Conservation (phyloP, 2,113 vertebrate genomes). For the Columba livia region DNA sequence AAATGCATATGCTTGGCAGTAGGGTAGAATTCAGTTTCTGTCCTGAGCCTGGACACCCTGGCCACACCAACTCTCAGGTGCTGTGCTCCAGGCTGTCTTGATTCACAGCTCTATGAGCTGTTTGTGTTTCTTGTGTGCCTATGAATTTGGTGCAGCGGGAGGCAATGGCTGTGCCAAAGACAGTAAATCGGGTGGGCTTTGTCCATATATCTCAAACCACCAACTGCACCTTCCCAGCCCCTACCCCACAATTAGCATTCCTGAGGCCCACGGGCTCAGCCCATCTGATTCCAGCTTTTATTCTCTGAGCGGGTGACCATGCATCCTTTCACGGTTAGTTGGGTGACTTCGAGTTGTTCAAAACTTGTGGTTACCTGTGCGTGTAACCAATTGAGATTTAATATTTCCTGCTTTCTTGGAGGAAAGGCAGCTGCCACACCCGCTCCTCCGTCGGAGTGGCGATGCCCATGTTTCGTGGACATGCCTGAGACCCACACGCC, state of each 20-base stretch:
- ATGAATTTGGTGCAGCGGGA: neutral
- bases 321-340: rapidly evolving
- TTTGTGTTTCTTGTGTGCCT: neutral
- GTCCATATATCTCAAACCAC: rapidly evolving
- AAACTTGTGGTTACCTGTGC: neutral
- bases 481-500: rapidly evolving
- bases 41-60: neutral
- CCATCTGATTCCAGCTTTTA: neutral
- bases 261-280: neutral
- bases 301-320: rapidly evolving
- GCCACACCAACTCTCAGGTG: rapidly evolving
- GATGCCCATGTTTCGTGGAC: rapidly evolving
- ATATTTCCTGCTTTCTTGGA: neutral
- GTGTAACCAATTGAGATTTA: neutral
- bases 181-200: neutral
- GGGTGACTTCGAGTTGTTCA: neutral
- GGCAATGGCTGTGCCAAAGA: neutral
- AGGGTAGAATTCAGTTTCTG: rapidly evolving
- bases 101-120: neutral
- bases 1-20: rapidly evolving
- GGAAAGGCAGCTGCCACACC: neutral
- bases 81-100: neutral
- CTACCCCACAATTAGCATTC: neutral
- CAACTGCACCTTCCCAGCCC: rapidly evolving
- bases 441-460: rapidly evolving